These are phyloP conservation scores for Sebastes glaucus DNA, from an alignment of 2,797 vertebrate genomes.

Conservation along the genomic window DNA sequence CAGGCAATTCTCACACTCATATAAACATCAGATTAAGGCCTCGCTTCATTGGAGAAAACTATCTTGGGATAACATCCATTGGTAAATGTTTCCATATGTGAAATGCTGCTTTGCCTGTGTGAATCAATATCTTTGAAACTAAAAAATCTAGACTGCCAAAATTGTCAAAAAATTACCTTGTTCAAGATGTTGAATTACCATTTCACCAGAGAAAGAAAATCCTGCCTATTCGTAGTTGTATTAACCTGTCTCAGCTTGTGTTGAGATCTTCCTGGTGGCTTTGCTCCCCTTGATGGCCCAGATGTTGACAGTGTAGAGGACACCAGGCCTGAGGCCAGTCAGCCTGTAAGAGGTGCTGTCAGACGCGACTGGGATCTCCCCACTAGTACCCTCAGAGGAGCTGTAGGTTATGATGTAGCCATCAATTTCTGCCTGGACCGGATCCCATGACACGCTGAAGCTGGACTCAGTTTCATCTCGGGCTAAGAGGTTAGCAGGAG, in stretches of 20 bases:
- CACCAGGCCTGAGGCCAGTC: slow-evolving; percentile 80
- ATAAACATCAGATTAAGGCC: not conserved
- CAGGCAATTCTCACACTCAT: not conserved
- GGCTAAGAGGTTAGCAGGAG: slow-evolving; percentile 80
- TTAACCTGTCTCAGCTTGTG: slow-evolving; percentile 69
- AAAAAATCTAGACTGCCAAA: not conserved
- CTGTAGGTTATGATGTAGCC: slow-evolving; percentile 84
- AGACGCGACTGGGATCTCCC: slow-evolving; percentile 76
- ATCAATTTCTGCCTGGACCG: slow-evolving; percentile 79
- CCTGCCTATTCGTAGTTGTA: slow-evolving; percentile 8
- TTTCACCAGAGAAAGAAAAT: not conserved
- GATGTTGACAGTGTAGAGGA: slow-evolving; percentile 80
- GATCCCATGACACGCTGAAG: slow-evolving; percentile 83
- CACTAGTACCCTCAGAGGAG: slow-evolving; percentile 74
- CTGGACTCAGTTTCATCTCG: slow-evolving; percentile 81
- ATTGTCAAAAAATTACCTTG: not conserved
- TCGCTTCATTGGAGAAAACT: not conserved
- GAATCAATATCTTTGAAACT: not conserved
- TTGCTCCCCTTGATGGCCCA: slow-evolving; percentile 83
- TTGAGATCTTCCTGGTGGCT: slow-evolving; percentile 78
- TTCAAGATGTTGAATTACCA: not conserved
- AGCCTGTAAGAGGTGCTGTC: slow-evolving; percentile 76
- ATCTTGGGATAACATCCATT: not conserved
- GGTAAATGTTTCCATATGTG: not conserved
- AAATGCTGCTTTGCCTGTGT: not conserved